Evolutionary conservation across 2,888 invertebrate species (phyloP), one percentile per base, ranked within the genome.

Genomic region (Prosopocoilus inquinatus): DNA sequence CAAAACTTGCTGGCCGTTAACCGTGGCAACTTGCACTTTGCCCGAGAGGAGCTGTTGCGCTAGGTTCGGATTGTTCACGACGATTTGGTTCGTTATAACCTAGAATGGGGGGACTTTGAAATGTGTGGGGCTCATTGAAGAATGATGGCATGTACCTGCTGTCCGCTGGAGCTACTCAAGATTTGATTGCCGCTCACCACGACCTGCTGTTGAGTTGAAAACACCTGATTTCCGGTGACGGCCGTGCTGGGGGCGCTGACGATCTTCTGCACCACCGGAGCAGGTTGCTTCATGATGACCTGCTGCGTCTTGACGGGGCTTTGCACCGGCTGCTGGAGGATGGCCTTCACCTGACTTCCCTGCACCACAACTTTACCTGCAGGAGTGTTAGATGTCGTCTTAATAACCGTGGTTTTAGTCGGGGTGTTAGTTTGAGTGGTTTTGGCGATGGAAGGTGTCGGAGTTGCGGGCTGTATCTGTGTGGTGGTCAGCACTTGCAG

Each of bases 1-100:
- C 41, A 92, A 80, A 28, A 93, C 90, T 75, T 92, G 92, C 70
- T 92, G 92, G 0, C 92, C 92, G 72, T 90, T 90, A 20, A 93
- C 87, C 0, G 90, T 90, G 0, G 91, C 90, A 53, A 93, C 81
- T 72, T 91, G 91, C 7, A 91, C 84, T 74, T 91, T 92, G 5
- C 91, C 92, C 11, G 88, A 83, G 1, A 90, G 90, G 58, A 93
- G 80, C 73, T 92, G 91, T 71, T 91, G 91, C 11, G 89, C 90
- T 38, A 92, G 78, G 12, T 83, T 84, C 2, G 86, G 87, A 73
- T 89, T 90, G 68, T 88, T 90, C 44, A 91, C 88, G 44, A 91
- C 85, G 55, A 91, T 87, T 77, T 91, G 91, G 66, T 80, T 82
- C 3, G 80, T 77, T 58, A 81, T 74, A 34, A 81, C 74, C 80